Evolutionary conservation across 2,797 vertebrate genomes (phyloP).

Genomic region (Dendrocincla fuliginosa): DNA sequence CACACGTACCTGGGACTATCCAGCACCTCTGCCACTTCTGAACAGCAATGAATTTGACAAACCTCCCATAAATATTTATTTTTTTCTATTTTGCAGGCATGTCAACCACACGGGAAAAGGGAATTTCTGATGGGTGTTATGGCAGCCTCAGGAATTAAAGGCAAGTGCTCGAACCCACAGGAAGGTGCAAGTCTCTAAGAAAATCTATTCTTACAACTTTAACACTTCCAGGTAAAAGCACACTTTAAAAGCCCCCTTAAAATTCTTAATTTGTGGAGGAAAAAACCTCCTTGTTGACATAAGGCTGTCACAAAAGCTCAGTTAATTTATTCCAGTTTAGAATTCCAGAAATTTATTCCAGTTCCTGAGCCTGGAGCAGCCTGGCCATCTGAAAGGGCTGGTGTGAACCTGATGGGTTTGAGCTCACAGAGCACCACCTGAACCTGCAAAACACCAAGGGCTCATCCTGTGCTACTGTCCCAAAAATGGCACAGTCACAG

Average conservation of each 20-base stretch:
- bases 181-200: neutral
- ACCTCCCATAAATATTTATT: neutral
- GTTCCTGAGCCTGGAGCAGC: neutral
- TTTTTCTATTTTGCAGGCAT: neutral
- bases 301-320: neutral
- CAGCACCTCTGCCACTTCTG: slow-evolving; percentile 33
- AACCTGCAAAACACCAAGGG: neutral
- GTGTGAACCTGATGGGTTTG: neutral
- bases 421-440: neutral
- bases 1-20: slow-evolving; percentile 36
- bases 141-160: neutral
- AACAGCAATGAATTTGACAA: neutral
- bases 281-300: neutral
- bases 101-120: neutral
- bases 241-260: neutral
- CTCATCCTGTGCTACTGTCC: neutral
- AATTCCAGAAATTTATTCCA: neutral
- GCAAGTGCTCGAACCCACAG: neutral
- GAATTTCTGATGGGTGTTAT: neutral
- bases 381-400: neutral
- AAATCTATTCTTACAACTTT: neutral
- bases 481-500: neutral
- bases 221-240: neutral
- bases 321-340: neutral
- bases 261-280: neutral